A percentile compares a stretch with the other conserved stretches of the same genome.
These are phyloP conservation scores for Philopedon plagiatum DNA, from an alignment of 2,888 invertebrate species.

Conservation along the genomic window DNA sequence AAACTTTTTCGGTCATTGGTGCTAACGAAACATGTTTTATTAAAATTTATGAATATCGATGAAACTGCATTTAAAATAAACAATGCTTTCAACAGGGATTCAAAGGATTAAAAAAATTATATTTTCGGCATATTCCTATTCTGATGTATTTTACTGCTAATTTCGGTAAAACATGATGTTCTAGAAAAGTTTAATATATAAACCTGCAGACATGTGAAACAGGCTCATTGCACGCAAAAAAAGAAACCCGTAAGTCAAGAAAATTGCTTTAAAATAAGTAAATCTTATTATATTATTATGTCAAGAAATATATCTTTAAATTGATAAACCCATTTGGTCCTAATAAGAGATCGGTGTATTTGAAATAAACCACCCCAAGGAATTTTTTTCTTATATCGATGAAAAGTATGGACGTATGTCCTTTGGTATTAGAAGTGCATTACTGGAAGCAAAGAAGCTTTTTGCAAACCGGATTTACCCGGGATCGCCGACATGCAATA, in stretches of 20 bases:
- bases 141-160: too few relatives aligned
- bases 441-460: slow-evolving; percentile 27
- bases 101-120: neutral
- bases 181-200: too few relatives aligned
- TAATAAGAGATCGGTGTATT: too few relatives aligned
- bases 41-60: neutral
- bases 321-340: too few relatives aligned
- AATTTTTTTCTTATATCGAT: neutral
- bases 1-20: neutral
- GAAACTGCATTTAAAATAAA: neutral
- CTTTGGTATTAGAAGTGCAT: slow-evolving; percentile 21
- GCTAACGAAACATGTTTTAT: neutral
- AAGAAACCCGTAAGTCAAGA: too few relatives aligned
- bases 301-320: too few relatives aligned
- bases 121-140: neutral
- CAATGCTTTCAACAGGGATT: neutral
- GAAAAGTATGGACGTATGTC: neutral
- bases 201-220: too few relatives aligned
- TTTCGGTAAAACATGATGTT: too few relatives aligned
- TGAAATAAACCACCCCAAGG: neutral
- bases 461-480: slow-evolving; percentile 21
- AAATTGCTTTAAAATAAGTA: too few relatives aligned
- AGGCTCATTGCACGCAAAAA: too few relatives aligned
- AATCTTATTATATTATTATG: too few relatives aligned
- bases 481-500: slow-evolving; percentile 10